phyloP scores from a whole-genome alignment of 1,140 invertebrate genomes.

The Bombus cullumanus region DNA sequence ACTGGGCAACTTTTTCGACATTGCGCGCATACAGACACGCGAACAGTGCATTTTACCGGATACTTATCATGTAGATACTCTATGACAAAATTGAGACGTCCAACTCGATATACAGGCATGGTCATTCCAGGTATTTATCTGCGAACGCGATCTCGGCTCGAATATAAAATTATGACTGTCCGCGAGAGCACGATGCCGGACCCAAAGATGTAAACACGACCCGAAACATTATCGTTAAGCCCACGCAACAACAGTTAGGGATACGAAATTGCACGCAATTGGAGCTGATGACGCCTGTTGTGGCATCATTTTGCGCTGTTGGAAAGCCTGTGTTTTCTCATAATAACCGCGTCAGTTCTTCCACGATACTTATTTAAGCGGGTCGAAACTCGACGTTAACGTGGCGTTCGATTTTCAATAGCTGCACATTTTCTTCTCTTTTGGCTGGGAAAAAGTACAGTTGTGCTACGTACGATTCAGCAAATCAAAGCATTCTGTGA shows the following conservation, averaged over 20 bases:
- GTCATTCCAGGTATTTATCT: constrained; percentile 9
- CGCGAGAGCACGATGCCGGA: neutral
- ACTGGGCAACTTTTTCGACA: too few species aligned
- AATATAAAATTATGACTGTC: constrained; percentile 47
- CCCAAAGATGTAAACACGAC: constrained; percentile 52
- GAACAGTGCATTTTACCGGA: neutral
- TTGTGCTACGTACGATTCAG: neutral
- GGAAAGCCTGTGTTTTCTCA: neutral
- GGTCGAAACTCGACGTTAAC: neutral
- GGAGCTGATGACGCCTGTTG: constrained; percentile 46
- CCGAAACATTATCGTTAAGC: constrained; percentile 58
- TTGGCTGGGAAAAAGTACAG: neutral
- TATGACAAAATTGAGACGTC: constrained; percentile 11
- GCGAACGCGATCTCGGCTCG: constrained; percentile 32
- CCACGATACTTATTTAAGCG: too few species aligned
- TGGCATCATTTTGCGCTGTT: constrained; percentile 30
- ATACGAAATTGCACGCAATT: constrained; percentile 53
- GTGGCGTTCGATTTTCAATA: neutral
- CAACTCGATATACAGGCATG: neutral
- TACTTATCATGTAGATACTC: neutral
- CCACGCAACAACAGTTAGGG: constrained; percentile 44
- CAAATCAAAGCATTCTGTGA: neutral
- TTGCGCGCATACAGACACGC: neutral
- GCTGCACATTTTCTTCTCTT: neutral
- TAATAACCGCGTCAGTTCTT: constrained; percentile 16